Evolutionary conservation across 2,113 vertebrate species (phyloP).

Genomic region (Microcebus ravelobensis): DNA sequence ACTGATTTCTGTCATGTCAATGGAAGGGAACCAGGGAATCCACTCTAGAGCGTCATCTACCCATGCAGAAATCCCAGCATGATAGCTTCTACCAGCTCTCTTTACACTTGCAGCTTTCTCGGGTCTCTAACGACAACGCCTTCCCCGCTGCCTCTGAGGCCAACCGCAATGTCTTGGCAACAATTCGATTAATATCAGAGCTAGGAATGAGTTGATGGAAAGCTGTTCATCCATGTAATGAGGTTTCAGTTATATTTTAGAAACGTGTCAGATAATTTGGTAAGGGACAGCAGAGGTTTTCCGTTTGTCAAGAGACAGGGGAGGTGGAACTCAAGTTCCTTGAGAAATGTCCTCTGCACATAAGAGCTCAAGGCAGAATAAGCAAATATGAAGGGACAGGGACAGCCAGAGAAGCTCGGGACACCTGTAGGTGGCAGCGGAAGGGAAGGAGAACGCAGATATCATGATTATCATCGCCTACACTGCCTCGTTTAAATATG

Average conservation of each 20-base stretch:
- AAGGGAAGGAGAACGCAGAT: too few species aligned
- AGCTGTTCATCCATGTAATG: constrained; percentile 76
- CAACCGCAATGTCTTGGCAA: constrained; percentile 14
- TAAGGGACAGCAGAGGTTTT: not conserved
- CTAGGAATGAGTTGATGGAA: constrained; percentile 66
- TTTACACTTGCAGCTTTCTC: not conserved
- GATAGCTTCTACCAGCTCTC: not conserved
- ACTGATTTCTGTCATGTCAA: too few species aligned
- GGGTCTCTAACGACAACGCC: not conserved
- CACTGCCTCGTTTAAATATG: not conserved
- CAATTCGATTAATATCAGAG: constrained; percentile 66
- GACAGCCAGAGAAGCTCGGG: not conserved
- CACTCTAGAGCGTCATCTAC: not conserved
- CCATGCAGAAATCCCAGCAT: not conserved
- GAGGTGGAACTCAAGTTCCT: not conserved
- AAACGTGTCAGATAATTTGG: constrained; percentile 69
- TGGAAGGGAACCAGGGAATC: not conserved
- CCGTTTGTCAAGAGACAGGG: constrained; percentile 25
- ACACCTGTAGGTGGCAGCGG: not conserved
- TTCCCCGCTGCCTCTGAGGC: not conserved
- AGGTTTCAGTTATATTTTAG: constrained; percentile 65
- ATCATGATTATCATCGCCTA: not conserved
- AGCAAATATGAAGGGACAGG: not conserved
- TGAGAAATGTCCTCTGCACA: not conserved
- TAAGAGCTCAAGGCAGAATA: not conserved